A percentile compares a stretch with the other conserved stretches of the same genome.
Evolutionary conservation across 2,113 vertebrate genomes (phyloP).

Genomic region (Dolichallabes microphthalmus): DNA sequence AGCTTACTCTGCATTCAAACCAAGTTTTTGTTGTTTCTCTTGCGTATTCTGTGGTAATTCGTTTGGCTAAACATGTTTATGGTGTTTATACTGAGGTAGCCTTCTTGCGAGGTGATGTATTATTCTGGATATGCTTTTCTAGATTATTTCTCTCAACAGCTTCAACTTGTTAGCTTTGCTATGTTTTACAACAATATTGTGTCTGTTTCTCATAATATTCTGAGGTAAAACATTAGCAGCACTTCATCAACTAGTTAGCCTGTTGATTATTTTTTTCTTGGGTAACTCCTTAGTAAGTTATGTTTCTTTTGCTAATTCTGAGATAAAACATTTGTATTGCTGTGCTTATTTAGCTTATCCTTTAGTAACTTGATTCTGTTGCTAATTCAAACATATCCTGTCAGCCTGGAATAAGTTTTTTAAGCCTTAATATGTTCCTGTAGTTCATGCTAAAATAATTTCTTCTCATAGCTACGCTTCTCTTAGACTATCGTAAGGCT

Average conservation of each 20-base stretch:
- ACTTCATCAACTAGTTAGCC: neutral
- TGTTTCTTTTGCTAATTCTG: neutral
- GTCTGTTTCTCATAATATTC: neutral
- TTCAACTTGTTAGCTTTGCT: neutral
- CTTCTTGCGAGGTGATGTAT: neutral
- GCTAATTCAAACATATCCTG: neutral
- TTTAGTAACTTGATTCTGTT: neutral
- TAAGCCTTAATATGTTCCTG: neutral
- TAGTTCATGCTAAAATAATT: neutral
- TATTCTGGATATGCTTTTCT: neutral
- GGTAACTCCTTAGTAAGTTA: neutral
- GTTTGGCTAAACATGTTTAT: neutral
- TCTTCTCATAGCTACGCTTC: no score
- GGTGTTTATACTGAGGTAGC: neutral
- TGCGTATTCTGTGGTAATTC: neutral
- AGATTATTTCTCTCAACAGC: neutral
- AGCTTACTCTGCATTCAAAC: neutral
- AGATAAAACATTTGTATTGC: no score
- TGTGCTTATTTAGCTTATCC: neutral
- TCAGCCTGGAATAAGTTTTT: neutral
- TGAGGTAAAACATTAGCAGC: neutral
- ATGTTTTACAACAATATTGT: neutral
- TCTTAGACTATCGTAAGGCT: no score
- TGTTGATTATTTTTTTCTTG: no score
- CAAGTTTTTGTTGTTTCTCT: neutral